Base-by-base conservation (phyloP, 2,888 invertebrate genomes). In the Cyrtodaria siliqua region DNA sequence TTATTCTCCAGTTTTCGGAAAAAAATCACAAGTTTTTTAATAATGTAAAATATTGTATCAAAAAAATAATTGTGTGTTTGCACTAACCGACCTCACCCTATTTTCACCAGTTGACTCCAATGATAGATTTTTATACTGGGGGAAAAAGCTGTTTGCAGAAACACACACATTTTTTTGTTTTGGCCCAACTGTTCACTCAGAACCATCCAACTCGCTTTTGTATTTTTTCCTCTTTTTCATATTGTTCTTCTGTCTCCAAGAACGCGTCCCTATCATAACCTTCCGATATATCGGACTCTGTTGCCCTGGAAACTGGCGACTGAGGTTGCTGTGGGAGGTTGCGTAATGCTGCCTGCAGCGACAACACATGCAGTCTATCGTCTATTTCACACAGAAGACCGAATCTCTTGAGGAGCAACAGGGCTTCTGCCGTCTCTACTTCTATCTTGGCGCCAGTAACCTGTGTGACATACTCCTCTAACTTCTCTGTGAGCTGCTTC, bases 241-340 rank as follows among this genome's bases (percentile, higher is more conserved):
- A 91, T 47, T 90, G 87, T 42, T 85, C 87, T 27, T 90, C 89
- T 1, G 87, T 87, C 77, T 91, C 90, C 38, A 87, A 64, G 44
- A 86, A 87, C 9, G 84, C 82, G 53, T 91, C 89, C 52, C 89
- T 83, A 55, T 92, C 91, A 60, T 90, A 90, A n/a, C 91, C 92
- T 61, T 92, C 92, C 0, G 86, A 75, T 49, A 89, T 73, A 63
- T 91, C 91, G 0, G 85, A 85, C 63, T 91, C 90, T 18, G 82
- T 77, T 2, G 78, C 84, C 42, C 91, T 77, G n/a, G 86, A 84
- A 14, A 91, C 82, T 16, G 89, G 69, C 0, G 89, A 86, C 50
- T 83, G 84, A 0, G 89, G 87, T 24, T 84, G 81, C 67, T 87
- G 89, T 1, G 92, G 92, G 16, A 92, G 87, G 63, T 88, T 85